These are phyloP conservation scores for Phalanger gymnotis DNA, from an alignment of 2,797 vertebrate genomes.

Conservation along the genomic window DNA sequence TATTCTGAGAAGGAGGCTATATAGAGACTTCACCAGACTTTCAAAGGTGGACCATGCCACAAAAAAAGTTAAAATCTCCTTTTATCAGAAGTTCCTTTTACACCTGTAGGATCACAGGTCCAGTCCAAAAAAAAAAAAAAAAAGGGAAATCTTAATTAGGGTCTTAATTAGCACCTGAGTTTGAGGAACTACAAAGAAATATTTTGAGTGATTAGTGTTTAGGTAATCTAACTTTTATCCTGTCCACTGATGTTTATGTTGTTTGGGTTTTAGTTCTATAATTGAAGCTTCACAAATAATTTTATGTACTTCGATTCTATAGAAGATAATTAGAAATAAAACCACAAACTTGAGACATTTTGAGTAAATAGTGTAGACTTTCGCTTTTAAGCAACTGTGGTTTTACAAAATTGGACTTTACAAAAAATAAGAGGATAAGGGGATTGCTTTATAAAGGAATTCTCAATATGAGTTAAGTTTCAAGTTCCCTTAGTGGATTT, in stretches of 20 bases:
- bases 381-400: constrained; percentile 31
- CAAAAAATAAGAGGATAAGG: background rate
- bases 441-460: constrained; percentile 38
- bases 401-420: constrained; percentile 45
- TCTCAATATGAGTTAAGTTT: constrained; percentile 9
- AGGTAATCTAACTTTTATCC: constrained; percentile 73
- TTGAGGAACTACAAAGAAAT: constrained; percentile 79
- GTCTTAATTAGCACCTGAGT: constrained; percentile 41
- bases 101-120: background rate
- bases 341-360: background rate
- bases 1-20: background rate
- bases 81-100: background rate
- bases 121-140: background rate
- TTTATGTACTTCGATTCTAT: background rate
- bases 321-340: constrained; percentile 27
- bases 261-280: constrained; percentile 78
- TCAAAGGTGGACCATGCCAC: background rate
- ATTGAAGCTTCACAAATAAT: constrained; percentile 77
- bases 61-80: background rate
- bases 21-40: background rate
- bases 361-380: constrained; percentile 12
- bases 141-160: background rate
- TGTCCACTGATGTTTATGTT: constrained; percentile 78
- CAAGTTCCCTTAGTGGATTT: constrained; percentile 10
- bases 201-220: constrained; percentile 71